These are phyloP conservation scores for Dendrocincla tyrannina DNA, from an alignment of 2,797 vertebrate species.

Conservation along the genomic window DNA sequence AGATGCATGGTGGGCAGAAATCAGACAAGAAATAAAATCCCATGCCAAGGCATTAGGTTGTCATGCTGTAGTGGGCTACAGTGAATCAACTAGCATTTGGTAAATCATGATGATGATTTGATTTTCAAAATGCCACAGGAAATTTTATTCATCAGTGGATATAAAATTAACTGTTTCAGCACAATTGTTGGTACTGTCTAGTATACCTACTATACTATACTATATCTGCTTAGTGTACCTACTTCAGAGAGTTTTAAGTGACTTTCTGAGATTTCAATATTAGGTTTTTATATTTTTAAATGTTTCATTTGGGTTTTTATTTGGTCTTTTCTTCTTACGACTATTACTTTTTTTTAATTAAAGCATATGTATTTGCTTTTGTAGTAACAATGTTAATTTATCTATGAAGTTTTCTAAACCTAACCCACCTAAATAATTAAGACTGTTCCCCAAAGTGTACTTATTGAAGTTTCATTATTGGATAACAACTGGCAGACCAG, in stretches of 20 bases:
- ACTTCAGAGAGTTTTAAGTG: background rate
- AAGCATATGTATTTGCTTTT: background rate
- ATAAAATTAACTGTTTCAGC: background rate
- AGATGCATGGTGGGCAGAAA: slow-evolving; percentile 99
- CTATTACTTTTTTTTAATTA: background rate
- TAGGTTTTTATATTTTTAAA: background rate
- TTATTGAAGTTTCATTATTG: background rate
- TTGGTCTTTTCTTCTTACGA: background rate
- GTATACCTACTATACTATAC: background rate
- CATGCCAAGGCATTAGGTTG: slow-evolving; percentile 98
- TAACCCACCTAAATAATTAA: background rate
- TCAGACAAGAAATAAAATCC: slow-evolving; percentile 99
- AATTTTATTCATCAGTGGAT: background rate
- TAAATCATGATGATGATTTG: slow-evolving; percentile 73
- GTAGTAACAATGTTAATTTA: background rate
- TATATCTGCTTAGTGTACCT: background rate
- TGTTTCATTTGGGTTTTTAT: background rate
- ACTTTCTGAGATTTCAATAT: background rate
- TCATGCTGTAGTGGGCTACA: slow-evolving; percentile 98
- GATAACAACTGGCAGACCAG: background rate
- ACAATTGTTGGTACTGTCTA: background rate
- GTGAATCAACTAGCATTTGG: slow-evolving; percentile 99
- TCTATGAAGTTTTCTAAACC: background rate
- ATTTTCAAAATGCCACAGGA: slow-evolving; percentile 42
- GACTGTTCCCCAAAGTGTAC: background rate